Base-by-base conservation (phyloP, 2,113 vertebrate genomes). In the Corythornis cristatus region DNA sequence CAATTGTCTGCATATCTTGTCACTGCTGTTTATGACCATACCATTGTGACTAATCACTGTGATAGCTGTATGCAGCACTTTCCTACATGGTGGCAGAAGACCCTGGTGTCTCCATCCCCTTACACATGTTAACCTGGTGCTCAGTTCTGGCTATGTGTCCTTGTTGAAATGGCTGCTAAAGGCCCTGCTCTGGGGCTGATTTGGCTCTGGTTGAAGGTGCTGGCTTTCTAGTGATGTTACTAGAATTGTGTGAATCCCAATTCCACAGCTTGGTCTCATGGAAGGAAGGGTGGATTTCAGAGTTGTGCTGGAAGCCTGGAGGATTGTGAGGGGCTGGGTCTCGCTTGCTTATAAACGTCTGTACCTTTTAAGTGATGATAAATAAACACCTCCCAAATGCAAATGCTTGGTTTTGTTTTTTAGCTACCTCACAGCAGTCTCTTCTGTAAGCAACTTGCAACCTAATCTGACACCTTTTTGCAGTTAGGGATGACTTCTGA, bases 311-410 rank as follows among this genome's bases (percentile, higher is more conserved):
- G 51, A 70, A 81, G 26, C 22, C 33, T 18, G 5, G 51, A 62
- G 46, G 31, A 46, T 22, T 57, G 12, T 61, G 68, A 74, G 48
- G 46, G 53, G 9, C 45, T 82, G 57, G 4, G 7, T 77, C 48
- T 77, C 80, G 83, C 64, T 56, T 81, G 37, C 48, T 75, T 86
- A 51, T 19, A n/a, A 78, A 75, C 5, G 42, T 78, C 33, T 93
- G 25, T 85, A 82, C 46, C 75, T 96, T 96, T 96, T 91, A 93
- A 81, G 86, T 78, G 1, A 64, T 17, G 57, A 45, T 42, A 58
- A 88, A 70, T 79, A 90, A 90, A 56, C 8, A 95, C 11, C 1
- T 0, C 9, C 5, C 14, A 84, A 90, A 75, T 82, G 60, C 60
- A 80, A 60, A 60, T 40, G 11, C 3, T 56, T 62, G 5, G 43